phyloP scores from a whole-genome alignment of 2,888 invertebrate genomes.

The Chalcis sispes region DNA sequence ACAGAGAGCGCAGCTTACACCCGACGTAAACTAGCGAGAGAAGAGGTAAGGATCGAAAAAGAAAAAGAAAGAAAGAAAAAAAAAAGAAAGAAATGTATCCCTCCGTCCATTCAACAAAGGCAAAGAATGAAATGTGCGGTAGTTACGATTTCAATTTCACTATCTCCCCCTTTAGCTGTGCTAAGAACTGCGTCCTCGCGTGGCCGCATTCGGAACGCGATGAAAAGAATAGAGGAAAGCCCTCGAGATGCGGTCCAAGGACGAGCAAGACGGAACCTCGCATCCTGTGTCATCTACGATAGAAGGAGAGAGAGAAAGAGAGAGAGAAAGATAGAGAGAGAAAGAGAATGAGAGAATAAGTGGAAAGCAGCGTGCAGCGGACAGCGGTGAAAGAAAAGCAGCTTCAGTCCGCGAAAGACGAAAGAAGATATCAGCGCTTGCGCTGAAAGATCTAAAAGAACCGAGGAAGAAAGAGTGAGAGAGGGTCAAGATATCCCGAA shows the following conservation, averaged over 20 bases:
- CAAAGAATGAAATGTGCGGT: too few species aligned
- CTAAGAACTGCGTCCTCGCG: constrained; percentile 49
- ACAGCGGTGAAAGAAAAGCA: constrained; percentile 19
- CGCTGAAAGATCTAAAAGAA: constrained; percentile 2
- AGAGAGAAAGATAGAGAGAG: constrained; percentile 29
- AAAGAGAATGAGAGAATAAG: too few species aligned
- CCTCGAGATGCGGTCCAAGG: constrained; percentile 42
- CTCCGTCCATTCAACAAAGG: too few species aligned
- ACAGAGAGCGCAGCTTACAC: too few species aligned
- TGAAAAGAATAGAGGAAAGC: constrained; percentile 40
- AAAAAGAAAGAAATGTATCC: background rate
- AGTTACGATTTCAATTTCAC: constrained; percentile 71
- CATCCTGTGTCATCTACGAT: background rate
- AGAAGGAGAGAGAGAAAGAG: constrained; percentile 27
- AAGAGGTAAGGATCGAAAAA: background rate
- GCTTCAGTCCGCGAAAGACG: too few species aligned
- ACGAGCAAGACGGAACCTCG: background rate
- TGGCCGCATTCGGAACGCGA: constrained; percentile 53
- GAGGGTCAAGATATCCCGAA: constrained; percentile 29
- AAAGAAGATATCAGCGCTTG: constrained; percentile 26
- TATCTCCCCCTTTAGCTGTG: constrained; percentile 65
- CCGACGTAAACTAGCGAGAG: constrained; percentile 4
- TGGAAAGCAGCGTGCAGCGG: constrained; percentile 19
- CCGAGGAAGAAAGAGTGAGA: constrained; percentile 15
- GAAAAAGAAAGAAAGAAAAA: too few species aligned